These are phyloP conservation scores for Parotocinclus haroldoi DNA, from an alignment of 2,797 vertebrate genomes.

Conservation along the genomic window DNA sequence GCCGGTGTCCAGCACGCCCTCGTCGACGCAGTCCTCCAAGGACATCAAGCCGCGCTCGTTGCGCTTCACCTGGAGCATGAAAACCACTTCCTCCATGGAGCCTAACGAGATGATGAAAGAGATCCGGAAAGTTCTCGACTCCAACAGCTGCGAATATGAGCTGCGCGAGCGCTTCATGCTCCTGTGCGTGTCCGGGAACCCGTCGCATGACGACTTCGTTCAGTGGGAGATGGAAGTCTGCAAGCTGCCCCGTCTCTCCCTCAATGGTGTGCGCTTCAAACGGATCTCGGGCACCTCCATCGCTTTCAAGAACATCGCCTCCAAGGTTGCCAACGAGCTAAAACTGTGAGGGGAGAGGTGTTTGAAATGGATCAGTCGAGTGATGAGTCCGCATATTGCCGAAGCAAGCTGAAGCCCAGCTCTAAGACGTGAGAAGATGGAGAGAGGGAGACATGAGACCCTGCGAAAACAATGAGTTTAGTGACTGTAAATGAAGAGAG, in stretches of 20 bases:
- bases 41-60: constrained; percentile 75
- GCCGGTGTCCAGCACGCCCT: constrained; percentile 44
- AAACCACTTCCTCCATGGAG: constrained; percentile 82
- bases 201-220: constrained; percentile 73
- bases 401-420: constrained; percentile 14
- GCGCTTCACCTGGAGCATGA: constrained; percentile 82
- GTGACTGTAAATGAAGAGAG: constrained; percentile 22
- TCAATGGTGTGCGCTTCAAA: constrained; percentile 82
- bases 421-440: constrained; percentile 13
- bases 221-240: constrained; percentile 88
- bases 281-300: constrained; percentile 81
- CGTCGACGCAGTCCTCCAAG: constrained; percentile 38
- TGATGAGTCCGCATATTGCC: background rate
- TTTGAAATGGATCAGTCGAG: background rate
- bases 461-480: constrained; percentile 22
- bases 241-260: constrained; percentile 79
- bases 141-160: constrained; percentile 80
- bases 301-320: constrained; percentile 85
- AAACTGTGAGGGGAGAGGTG: constrained; percentile 78
- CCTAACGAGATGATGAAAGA: constrained; percentile 82
- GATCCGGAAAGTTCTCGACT: constrained; percentile 82
- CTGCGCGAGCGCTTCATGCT: constrained; percentile 78
- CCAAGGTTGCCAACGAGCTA: constrained; percentile 82
- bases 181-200: constrained; percentile 73
- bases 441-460: constrained; percentile 26